phyloP scores from a whole-genome alignment of 2,113 vertebrate species.

The Eulemur rufifrons region DNA sequence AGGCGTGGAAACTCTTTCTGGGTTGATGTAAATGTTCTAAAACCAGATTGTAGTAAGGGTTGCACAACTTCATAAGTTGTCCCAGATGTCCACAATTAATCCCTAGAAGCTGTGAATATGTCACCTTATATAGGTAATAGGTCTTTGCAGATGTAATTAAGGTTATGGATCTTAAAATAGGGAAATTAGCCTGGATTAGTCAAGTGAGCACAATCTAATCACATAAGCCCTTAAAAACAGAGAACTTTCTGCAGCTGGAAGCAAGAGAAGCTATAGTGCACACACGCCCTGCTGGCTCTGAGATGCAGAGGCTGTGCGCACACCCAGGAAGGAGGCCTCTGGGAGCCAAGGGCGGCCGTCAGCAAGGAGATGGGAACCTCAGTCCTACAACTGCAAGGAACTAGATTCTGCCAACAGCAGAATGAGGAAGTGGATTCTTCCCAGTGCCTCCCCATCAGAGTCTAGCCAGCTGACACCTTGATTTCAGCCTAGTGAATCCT shows the following conservation, averaged over 20 bases:
- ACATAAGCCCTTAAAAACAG: not conserved
- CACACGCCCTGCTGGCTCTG: rapidly evolving
- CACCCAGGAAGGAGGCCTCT: not conserved
- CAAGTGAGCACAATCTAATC: not conserved
- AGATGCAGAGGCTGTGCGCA: rapidly evolving
- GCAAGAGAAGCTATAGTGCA: not conserved
- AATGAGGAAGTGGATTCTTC: not conserved
- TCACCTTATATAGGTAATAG: not conserved
- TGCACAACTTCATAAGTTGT: not conserved
- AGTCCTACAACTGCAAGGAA: not conserved
- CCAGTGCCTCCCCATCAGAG: not conserved
- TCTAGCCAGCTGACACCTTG: not conserved
- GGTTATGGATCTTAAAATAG: not conserved
- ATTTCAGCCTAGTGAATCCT: not conserved
- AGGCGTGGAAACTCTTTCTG: not conserved
- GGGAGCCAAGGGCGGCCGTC: not conserved
- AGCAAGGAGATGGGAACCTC: not conserved
- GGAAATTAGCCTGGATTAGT: not conserved
- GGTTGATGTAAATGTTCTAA: not conserved
- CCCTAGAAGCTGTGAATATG: not conserved
- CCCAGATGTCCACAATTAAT: not conserved
- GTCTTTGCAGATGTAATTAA: not conserved
- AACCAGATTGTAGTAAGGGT: not conserved
- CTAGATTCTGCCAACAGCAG: not conserved
- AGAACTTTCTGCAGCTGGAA: not conserved